phyloP scores from a whole-genome alignment of 2,113 vertebrate species.

The Centropus bengalensis region DNA sequence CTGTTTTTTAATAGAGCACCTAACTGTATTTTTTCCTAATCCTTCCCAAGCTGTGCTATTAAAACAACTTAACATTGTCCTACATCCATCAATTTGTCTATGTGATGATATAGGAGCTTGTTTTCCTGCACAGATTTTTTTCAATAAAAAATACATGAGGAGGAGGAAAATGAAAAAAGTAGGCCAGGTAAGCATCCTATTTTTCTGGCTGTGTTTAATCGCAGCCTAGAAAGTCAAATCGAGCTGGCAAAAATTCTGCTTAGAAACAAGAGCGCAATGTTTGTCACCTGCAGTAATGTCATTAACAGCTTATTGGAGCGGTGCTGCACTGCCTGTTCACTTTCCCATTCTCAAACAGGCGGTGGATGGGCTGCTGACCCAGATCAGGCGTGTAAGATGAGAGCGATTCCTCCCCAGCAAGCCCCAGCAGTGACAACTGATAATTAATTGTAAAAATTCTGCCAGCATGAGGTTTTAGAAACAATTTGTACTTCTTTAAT shows the following conservation, averaged over 20 bases:
- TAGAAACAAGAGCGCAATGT: neutral
- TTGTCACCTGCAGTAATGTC: neutral
- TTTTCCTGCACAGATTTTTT: neutral
- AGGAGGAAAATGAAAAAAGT: neutral
- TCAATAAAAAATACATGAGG: neutral
- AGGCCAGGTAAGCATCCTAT: conserved; percentile 15
- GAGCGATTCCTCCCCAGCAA: neutral
- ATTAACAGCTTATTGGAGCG: conserved; percentile 29
- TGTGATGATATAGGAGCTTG: neutral
- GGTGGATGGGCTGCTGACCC: conserved; percentile 32
- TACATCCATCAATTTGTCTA: neutral
- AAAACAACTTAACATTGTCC: neutral
- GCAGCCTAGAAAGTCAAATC: conserved; percentile 8
- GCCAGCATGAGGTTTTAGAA: conserved; percentile 47
- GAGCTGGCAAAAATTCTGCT: conserved; percentile 4
- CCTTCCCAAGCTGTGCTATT: neutral
- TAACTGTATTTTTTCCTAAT: neutral
- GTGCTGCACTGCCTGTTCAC: neutral
- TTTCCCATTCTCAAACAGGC: neutral
- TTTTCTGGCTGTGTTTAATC: conserved; percentile 10
- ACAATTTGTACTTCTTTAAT: conserved; percentile 51
- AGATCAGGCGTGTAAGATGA: neutral
- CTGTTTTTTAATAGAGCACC: neutral
- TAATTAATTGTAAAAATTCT: conserved; percentile 49
- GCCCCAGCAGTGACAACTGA: neutral